Evolutionary conservation across 2,888 invertebrate genomes (phyloP).

Genomic region (Balanococcus diminutus): DNA sequence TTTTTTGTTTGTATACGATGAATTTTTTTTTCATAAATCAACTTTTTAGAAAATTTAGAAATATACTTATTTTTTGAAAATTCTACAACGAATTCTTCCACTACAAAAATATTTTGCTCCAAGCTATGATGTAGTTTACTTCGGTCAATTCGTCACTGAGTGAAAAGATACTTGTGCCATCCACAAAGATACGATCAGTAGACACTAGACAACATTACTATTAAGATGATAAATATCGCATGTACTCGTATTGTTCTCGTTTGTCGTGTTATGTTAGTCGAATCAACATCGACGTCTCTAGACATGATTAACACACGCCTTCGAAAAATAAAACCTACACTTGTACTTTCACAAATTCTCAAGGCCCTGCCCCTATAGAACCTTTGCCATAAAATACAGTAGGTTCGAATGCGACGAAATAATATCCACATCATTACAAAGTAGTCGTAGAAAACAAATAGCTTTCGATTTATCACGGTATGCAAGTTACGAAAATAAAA

Average conservation of each 20-base stretch:
- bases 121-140: too few species aligned
- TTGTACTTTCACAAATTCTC: conserved; percentile 5
- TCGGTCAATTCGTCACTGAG: too few species aligned
- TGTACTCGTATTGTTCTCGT: not conserved
- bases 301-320: not conserved
- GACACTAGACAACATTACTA: not conserved
- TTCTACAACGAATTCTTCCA: too few species aligned
- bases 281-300: not conserved
- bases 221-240: not conserved
- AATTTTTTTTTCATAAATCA: too few species aligned
- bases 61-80: too few species aligned
- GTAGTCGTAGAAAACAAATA: not conserved
- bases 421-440: not conserved
- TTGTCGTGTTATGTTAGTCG: not conserved
- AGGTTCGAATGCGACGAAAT: not conserved
- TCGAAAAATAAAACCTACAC: not conserved
- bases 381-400: not conserved
- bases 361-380: conserved; percentile 11
- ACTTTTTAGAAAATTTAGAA: too few species aligned
- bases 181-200: not conserved
- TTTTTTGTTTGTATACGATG: too few species aligned
- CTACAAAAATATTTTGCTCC: too few species aligned
- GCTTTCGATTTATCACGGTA: not conserved
- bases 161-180: not conserved
- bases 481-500: not conserved